These are phyloP conservation scores for Hylaeus volcanicus DNA, from an alignment of 1,140 invertebrate genomes.

Conservation along the genomic window DNA sequence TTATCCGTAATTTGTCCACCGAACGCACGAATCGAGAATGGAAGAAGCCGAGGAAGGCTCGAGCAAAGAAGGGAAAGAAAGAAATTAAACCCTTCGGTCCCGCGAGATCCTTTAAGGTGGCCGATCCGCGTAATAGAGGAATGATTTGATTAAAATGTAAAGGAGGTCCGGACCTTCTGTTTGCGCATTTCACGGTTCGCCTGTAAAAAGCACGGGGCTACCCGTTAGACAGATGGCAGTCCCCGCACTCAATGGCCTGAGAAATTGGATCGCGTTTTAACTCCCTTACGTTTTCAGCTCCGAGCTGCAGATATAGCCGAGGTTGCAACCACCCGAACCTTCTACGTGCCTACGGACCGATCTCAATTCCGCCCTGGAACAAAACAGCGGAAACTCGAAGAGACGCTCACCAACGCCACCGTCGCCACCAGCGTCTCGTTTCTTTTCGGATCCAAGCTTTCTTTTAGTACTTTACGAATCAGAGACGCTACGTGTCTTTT, in stretches of 20 bases:
- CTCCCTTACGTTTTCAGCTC: constrained; percentile 78
- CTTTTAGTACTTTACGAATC: too few relatives aligned
- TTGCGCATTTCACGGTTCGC: constrained; percentile 81
- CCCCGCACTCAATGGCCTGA: constrained; percentile 81
- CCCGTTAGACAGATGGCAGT: constrained; percentile 80
- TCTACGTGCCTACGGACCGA: neutral
- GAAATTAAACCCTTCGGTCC: constrained; percentile 72
- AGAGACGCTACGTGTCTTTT: too few relatives aligned
- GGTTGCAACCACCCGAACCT: neutral
- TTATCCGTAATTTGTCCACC: too few relatives aligned
- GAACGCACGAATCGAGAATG: neutral
- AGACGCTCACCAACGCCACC: too few relatives aligned
- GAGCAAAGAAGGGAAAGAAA: neutral
- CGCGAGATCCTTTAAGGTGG: constrained; percentile 60
- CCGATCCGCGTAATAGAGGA: constrained; percentile 77
- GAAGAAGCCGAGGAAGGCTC: neutral
- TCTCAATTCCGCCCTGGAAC: neutral
- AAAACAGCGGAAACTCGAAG: neutral
- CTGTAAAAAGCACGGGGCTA: constrained; percentile 77
- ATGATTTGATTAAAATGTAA: constrained; percentile 82
- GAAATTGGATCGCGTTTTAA: constrained; percentile 82
- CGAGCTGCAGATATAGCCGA: constrained; percentile 50
- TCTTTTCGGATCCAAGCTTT: too few relatives aligned
- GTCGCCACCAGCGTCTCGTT: too few relatives aligned
- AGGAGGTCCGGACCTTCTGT: constrained; percentile 78